These are phyloP conservation scores for Oreohelix idahoensis DNA, from an alignment of 1,140 invertebrate species.

Conservation along the genomic window DNA sequence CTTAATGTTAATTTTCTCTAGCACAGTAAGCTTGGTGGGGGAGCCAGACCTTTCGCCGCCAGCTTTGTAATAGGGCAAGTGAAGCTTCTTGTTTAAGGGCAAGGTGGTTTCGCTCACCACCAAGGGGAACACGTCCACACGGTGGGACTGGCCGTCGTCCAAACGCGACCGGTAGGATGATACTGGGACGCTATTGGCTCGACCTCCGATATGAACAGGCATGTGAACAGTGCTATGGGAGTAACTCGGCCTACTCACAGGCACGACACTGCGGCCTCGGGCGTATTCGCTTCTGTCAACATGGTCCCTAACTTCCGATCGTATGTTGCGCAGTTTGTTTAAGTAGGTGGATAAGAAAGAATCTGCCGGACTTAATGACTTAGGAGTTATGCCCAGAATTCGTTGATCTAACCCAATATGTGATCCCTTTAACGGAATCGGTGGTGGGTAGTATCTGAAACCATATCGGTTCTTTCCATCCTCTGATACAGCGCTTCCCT, in stretches of 20 bases:
- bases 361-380: constrained; percentile 12
- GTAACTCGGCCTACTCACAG: neutral
- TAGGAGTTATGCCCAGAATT: constrained; percentile 31
- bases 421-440: constrained; percentile 38
- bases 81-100: constrained; percentile 14
- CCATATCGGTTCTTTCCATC: constrained; percentile 36
- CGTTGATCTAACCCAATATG: constrained; percentile 26
- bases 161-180: constrained; percentile 34
- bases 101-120: constrained; percentile 28
- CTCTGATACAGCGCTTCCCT: constrained; percentile 29
- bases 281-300: constrained; percentile 20
- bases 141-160: constrained; percentile 35
- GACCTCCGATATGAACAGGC: constrained; percentile 27
- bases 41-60: constrained; percentile 11
- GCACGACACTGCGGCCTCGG: neutral
- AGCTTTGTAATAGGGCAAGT: constrained; percentile 22
- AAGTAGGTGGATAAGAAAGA: constrained; percentile 32
- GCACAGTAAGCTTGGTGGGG: constrained; percentile 37
- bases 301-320: constrained; percentile 22
- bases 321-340: constrained; percentile 22
- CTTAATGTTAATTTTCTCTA: constrained; percentile 45
- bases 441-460: constrained; percentile 40
- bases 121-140: constrained; percentile 38
- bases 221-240: constrained; percentile 25
- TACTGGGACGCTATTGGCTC: constrained; percentile 19